phyloP scores from a whole-genome alignment of 2,797 vertebrate genomes.

The Linurgus olivaceus region DNA sequence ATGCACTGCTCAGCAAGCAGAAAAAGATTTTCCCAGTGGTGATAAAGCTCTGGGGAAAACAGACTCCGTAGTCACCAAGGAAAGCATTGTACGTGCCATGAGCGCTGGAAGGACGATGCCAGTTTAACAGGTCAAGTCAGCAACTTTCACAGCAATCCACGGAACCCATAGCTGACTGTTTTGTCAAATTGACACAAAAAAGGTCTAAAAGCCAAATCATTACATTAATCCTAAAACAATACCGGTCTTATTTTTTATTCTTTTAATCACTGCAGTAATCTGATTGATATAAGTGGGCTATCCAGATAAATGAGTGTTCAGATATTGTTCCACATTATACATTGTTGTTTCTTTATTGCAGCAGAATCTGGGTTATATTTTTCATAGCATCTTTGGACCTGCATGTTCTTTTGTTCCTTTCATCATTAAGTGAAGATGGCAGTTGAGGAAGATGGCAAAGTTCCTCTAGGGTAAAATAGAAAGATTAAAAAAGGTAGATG shows the following conservation, averaged over 20 bases:
- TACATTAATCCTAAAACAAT: neutral
- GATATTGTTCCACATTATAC: neutral
- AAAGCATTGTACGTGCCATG: neutral
- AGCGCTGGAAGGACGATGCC: neutral
- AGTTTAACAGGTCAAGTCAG: neutral
- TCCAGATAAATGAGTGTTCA: neutral
- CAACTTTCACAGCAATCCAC: neutral
- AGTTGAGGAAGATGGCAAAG: neutral
- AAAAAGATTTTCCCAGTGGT: neutral
- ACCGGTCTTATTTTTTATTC: neutral
- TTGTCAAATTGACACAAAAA: neutral
- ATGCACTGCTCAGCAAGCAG: neutral
- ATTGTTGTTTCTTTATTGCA: neutral
- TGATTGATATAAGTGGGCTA: neutral
- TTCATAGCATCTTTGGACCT: neutral
- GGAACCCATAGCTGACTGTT: neutral
- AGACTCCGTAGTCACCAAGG: neutral
- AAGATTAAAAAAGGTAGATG: neutral
- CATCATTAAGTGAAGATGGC: neutral
- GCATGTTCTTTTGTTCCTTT: neutral
- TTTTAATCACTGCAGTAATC: neutral
- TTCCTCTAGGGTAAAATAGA: neutral
- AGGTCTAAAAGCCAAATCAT: neutral
- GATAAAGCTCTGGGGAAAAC: neutral
- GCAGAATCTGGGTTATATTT: neutral